phyloP scores from a whole-genome alignment of 2,888 invertebrate genomes.

The Nemotelus pantherinus region DNA sequence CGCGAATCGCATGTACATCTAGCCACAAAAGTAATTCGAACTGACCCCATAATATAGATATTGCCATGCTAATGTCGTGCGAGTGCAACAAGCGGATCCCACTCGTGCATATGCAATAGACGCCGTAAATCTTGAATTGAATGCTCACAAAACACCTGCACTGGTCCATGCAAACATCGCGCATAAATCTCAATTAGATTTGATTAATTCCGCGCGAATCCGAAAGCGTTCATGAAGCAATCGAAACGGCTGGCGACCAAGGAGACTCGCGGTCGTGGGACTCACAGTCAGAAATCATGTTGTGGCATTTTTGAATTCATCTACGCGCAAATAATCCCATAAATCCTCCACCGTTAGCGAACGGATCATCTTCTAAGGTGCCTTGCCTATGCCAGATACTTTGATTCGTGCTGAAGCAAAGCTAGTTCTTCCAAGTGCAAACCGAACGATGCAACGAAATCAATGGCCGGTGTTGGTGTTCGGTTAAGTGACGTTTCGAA shows the following conservation, averaged over 20 bases:
- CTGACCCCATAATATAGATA: constrained; percentile 40
- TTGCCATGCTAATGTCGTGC: constrained; percentile 24
- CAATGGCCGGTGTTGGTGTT: constrained; percentile 26
- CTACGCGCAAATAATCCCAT: constrained; percentile 50
- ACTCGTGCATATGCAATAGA: constrained; percentile 29
- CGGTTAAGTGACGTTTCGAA: constrained; percentile 28
- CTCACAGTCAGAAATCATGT: constrained; percentile 49
- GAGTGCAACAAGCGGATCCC: constrained; percentile 13
- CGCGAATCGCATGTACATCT: constrained; percentile 10
- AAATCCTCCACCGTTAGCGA: constrained; percentile 48
- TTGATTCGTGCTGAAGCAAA: constrained; percentile 10
- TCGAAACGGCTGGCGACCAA: constrained; percentile 30
- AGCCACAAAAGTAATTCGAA: constrained; percentile 12
- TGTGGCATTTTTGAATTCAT: constrained; percentile 49
- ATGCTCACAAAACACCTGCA: constrained; percentile 42
- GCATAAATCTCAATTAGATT: constrained; percentile 50
- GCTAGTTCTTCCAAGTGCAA: constrained; percentile 31
- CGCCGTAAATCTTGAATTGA: constrained; percentile 39
- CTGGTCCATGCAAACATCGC: constrained; percentile 40
- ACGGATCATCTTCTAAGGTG: constrained; percentile 34
- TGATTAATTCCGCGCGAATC: constrained; percentile 49
- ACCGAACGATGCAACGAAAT: constrained; percentile 19
- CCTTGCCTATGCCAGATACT: background rate
- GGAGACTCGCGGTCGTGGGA: constrained; percentile 13
- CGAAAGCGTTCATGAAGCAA: constrained; percentile 33